phyloP scores from a whole-genome alignment of 2,888 invertebrate genomes.

The Neocrepidodera transversa region DNA sequence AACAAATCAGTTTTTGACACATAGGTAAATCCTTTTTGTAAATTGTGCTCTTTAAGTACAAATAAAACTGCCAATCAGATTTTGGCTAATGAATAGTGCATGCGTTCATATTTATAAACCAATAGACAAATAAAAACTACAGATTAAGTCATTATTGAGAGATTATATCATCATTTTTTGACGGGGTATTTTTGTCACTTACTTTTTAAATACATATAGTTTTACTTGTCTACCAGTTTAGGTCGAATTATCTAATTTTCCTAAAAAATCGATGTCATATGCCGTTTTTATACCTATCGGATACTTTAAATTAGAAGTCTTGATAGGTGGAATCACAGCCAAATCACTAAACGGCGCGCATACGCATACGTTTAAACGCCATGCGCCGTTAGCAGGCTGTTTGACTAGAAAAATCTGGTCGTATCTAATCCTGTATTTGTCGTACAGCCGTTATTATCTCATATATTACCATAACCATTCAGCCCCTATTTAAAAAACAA shows the following conservation, averaged over 20 bases:
- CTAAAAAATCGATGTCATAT: constrained; percentile 35
- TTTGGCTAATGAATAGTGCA: constrained; percentile 11
- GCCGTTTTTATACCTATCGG: constrained; percentile 27
- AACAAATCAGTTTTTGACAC: constrained; percentile 4
- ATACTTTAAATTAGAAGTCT: constrained; percentile 42
- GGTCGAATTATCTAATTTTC: constrained; percentile 6
- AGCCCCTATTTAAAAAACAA: constrained; percentile 24
- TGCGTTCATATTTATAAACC: constrained; percentile 15
- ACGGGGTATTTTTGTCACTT: too few species aligned
- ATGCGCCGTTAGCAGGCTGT: constrained; percentile 50
- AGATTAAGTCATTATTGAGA: too few species aligned
- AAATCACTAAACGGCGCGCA: constrained; percentile 41
- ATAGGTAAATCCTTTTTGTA: constrained; percentile 9
- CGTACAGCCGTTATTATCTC: constrained; percentile 43
- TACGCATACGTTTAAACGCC: too few species aligned
- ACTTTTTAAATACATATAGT: too few species aligned
- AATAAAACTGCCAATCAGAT: not conserved
- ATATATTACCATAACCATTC: constrained; percentile 15
- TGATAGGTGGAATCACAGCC: constrained; percentile 51
- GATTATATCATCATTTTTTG: too few species aligned
- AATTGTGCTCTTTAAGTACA: constrained; percentile 1
- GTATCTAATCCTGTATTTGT: constrained; percentile 41
- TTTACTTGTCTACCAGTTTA: constrained; percentile 15
- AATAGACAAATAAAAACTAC: constrained; percentile 26
- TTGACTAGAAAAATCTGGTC: constrained; percentile 53